These are phyloP conservation scores for Genyomyrus donnyi DNA, from an alignment of 2,113 vertebrate species.

Conservation along the genomic window DNA sequence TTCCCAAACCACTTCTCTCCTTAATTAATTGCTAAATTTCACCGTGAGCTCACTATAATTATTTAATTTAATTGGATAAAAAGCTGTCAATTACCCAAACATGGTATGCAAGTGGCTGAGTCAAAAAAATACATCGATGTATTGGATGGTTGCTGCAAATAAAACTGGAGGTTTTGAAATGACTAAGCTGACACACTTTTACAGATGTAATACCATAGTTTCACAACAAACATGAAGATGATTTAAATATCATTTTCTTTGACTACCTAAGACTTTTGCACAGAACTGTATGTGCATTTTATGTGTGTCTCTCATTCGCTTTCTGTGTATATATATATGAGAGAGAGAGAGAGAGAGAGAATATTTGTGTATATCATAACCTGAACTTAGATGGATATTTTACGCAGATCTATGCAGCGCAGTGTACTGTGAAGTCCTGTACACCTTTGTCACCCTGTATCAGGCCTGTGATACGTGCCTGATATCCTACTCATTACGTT, in stretches of 20 bases:
- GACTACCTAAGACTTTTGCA: not conserved
- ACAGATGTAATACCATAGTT: not conserved
- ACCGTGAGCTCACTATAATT: not conserved
- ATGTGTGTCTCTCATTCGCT: too few species aligned
- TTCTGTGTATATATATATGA: not conserved
- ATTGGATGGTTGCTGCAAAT: not conserved
- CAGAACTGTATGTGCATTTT: not conserved
- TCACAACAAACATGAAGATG: not conserved
- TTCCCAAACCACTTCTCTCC: not conserved
- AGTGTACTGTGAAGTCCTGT: not conserved
- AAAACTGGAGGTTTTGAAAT: not conserved
- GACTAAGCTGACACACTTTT: not conserved
- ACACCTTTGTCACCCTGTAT: not conserved
- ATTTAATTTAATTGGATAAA: not conserved
- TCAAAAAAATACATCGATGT: not conserved
- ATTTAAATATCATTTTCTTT: not conserved
- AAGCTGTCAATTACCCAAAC: not conserved
- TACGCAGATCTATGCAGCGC: not conserved
- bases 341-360: not conserved
- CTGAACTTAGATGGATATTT: not conserved
- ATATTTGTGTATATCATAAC: not conserved
- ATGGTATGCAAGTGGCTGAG: not conserved
- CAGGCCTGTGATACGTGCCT: not conserved
- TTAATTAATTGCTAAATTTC: not conserved
- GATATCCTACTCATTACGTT: not conserved